Evolutionary conservation across 2,113 vertebrate species (phyloP), one percentile per base, ranked within the genome.

Genomic region (Lampris incognitus): DNA sequence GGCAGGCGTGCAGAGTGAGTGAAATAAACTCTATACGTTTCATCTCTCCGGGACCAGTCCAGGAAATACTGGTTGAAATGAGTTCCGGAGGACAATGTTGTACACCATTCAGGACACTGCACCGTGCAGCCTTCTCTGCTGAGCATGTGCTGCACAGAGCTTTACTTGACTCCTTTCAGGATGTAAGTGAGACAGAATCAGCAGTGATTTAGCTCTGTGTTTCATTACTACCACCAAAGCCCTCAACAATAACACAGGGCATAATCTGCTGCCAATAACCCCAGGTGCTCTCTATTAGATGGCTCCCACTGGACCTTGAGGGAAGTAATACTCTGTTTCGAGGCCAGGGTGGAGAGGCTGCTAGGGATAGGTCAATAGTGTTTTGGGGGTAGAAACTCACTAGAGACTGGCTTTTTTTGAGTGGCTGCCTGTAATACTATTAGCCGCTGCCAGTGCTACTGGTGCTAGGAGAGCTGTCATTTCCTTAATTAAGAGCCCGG

Each of bases 251-350:
- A 91, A 88, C 90, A 88, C 72, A 67, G 76, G 76, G 87, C 82
- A 84, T 91, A 88, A 92, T 90, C 84, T 88, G 73, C 86, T 91
- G 88, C 90, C 90, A 89, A 92, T 91, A 91, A 92, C 88, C 86
- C 87, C 86, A 87, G 93, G 90, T 91, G 87, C 90, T 91, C 87
- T 91, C 85, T 86, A 89, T 87, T 73, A 75, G 89, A 89, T 84
- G 80, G 87, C 84, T 92, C 93, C 92, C 90, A 58, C 73, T 61
- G 91, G 89, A 82, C 70, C 66, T 6, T 63, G 66, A 41, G 83
- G 57, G 71, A 81, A 89, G 87, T 87, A 91, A 90, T 89, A 89
- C 87, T 83, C 77, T 86, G 90, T 88, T 91, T 87, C 81, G 86
- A 89, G 85, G 74, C 89, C 48, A 56, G 60, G 74, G 74, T 82